These are phyloP conservation scores for Barnardius zonarius DNA, from an alignment of 2,113 vertebrate species.

Conservation along the genomic window DNA sequence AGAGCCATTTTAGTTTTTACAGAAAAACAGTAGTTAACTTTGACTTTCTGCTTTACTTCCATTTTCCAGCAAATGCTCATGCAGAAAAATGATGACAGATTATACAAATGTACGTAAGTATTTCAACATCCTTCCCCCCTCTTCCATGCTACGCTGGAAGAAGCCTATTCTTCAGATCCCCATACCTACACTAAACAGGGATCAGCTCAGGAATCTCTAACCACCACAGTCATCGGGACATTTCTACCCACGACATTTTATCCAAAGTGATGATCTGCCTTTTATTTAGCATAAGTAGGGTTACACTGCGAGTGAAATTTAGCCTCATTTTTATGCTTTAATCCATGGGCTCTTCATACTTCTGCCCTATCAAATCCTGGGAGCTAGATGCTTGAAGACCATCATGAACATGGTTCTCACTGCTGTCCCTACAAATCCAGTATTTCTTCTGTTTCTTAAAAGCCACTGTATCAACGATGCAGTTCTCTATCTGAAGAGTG, in stretches of 20 bases:
- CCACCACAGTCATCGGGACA: accelerated
- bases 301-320: not conserved
- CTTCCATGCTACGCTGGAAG: not conserved
- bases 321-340: not conserved
- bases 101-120: not conserved
- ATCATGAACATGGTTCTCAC: not conserved
- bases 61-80: not conserved
- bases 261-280: not conserved
- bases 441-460: not conserved
- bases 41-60: not conserved
- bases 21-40: not conserved
- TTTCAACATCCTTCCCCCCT: not conserved
- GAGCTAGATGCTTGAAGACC: not conserved
- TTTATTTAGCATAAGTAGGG: not conserved
- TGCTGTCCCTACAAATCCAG: not conserved
- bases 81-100: not conserved
- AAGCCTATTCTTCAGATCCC: not conserved
- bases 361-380: not conserved
- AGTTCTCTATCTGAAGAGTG: not conserved
- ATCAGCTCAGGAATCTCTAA: not conserved
- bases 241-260: not conserved
- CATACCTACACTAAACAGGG: not conserved
- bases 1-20: not conserved
- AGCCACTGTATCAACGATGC: not conserved
- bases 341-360: not conserved